These are phyloP conservation scores for Serinus canaria DNA, from an alignment of 2,113 vertebrate genomes.

Conservation along the genomic window DNA sequence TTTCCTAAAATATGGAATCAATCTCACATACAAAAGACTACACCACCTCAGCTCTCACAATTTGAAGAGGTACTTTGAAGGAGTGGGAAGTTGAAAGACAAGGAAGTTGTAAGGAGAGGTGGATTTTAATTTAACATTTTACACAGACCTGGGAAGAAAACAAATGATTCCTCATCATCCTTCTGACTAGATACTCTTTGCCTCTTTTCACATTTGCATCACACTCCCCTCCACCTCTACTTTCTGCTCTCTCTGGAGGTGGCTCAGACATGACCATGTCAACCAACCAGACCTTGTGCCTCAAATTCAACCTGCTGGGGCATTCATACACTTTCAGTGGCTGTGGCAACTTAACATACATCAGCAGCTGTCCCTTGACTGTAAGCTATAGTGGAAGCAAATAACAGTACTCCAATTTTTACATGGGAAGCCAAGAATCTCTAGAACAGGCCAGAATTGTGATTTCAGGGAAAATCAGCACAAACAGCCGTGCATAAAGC, in stretches of 20 bases:
- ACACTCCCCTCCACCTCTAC: not conserved
- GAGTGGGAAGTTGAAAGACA: not conserved
- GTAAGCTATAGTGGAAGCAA: not conserved
- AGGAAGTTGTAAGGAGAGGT: not conserved
- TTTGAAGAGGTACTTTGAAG: not conserved
- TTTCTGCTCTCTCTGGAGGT: not conserved
- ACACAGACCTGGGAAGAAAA: not conserved
- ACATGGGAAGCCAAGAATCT: not conserved
- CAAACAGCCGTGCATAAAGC: not conserved
- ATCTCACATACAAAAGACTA: not conserved
- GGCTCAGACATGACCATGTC: not conserved
- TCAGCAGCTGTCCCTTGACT: not conserved
- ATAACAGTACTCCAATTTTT: not conserved
- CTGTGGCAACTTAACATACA: not conserved
- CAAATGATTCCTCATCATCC: not conserved
- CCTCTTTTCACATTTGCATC: not conserved
- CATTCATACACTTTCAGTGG: not conserved
- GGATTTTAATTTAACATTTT: not conserved
- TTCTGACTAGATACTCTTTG: not conserved
- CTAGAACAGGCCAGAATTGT: not conserved
- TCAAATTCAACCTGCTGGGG: not conserved
- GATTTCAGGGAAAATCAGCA: not conserved
- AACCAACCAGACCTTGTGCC: not conserved
- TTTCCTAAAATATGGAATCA: not conserved
- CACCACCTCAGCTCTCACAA: not conserved